Evolutionary conservation across 2,113 vertebrate species (phyloP), one percentile per base, ranked within the genome.

Genomic region (Rhizomys pruinosus): DNA sequence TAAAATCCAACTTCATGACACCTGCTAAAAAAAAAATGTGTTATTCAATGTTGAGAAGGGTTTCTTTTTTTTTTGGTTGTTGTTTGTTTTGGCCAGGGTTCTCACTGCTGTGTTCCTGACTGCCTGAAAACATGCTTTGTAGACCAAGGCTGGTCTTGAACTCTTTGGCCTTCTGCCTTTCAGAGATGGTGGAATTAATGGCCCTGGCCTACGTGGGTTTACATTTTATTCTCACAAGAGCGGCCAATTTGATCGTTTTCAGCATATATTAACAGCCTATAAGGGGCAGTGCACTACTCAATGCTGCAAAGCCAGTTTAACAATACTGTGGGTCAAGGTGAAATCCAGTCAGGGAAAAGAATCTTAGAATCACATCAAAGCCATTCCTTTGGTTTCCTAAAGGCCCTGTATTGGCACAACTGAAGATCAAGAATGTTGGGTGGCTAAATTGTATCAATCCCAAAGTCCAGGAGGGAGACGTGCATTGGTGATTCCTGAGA

Each of bases 21-120:
- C 57, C 92, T 91, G 55, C 37, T 61, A 78, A 84, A 94, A 92
- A n/a, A n/a, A 89, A 32, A 29, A 68, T 55, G 73, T 27, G 68
- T 61, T 39, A n/a, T 82, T 66, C n/a, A n/a, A 25, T 2, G 55
- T 44, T 15, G 11, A 89, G 32, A 11, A n/a, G n/a, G 47, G 47
- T 52, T 52, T 52, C 11, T 52, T 52, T 7, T 52, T 52, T 7
- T 52, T 52, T 7, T 52, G 6, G 11, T 52, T 52, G n/a, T n/a
- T 52, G 47, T 52, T 52, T 52, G 47, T 52, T 52, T 52, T 52
- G 47, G 11, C 6, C 47, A 6, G 11, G 47, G 47, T 6, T 52
- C 47, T 52, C 47, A 52, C 47, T 52, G 11, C n/a, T 52, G 47
- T 52, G 11, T 52, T 11, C 11, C 47, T 52, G 11, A 52, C 6